Conservation (phyloP, 2,113 vertebrate species). For the Eublepharis macularius region DNA sequence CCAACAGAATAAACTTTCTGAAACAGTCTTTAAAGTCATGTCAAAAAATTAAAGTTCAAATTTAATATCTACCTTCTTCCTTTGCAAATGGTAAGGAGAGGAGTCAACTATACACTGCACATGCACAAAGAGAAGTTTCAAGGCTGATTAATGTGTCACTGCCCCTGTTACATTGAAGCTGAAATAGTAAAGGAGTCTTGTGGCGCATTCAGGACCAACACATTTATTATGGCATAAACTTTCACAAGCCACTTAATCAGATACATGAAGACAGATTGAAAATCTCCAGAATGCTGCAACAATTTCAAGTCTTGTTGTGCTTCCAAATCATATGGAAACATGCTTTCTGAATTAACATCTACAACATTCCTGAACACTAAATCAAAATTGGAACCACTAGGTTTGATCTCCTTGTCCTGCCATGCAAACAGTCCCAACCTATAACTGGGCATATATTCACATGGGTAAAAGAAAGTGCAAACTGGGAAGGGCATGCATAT, state of each 20-base stretch:
- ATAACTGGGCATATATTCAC: not conserved
- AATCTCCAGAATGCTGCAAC: not conserved
- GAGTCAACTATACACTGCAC: not conserved
- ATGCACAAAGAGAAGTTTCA: not conserved
- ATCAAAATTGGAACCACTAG: not conserved
- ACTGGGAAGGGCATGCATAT: too few relatives aligned
- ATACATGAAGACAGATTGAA: not conserved
- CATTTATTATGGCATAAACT: too few relatives aligned
- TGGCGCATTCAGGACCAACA: too few relatives aligned
- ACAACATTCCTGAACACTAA: constrained; percentile 10
- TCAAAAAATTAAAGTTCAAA: constrained; percentile 25
- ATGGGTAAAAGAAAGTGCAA: not conserved
- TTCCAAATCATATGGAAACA: not conserved
- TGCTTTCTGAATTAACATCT: not conserved
- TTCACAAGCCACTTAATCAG: too few relatives aligned
- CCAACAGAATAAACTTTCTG: constrained; percentile 48
- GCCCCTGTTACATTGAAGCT: not conserved
- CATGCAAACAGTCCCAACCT: not conserved
- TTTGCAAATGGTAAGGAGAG: not conserved
- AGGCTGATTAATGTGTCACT: not conserved
- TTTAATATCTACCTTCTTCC: constrained; percentile 21
- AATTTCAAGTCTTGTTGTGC: constrained; percentile 12
- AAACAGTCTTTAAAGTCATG: constrained; percentile 44
- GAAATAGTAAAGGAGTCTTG: too few relatives aligned
- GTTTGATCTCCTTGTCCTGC: not conserved